Conservation (phyloP, 2,797 vertebrate genomes). For the Galaxias olidus region DNA sequence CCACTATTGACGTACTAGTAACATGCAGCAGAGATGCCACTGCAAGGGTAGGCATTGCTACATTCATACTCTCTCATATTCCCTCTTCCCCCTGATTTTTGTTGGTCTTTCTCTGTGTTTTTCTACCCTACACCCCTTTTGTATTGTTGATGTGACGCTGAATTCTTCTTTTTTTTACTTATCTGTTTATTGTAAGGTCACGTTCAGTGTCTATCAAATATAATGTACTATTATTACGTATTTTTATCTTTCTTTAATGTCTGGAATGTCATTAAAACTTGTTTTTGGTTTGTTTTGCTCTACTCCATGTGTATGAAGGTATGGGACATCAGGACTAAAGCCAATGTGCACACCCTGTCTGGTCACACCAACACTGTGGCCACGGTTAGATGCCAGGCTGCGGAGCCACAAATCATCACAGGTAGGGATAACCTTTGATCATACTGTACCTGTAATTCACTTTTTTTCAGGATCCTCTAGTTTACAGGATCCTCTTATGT, state of each 20-base stretch:
- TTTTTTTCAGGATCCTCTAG: background rate
- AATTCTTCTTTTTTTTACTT: too few species aligned
- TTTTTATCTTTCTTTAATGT: background rate
- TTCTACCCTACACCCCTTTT: too few species aligned
- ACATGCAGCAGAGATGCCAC: constrained; percentile 97
- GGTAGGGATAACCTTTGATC: constrained; percentile 70
- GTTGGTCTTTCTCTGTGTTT: too few species aligned
- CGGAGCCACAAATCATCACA: constrained; percentile 95
- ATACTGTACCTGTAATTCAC: too few species aligned
- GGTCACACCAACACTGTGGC: constrained; percentile 98
- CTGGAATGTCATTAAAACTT: background rate
- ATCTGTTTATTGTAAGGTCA: too few species aligned
- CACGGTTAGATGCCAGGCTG: constrained; percentile 92
- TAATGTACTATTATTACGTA: too few species aligned
- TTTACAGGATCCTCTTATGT: too few species aligned
- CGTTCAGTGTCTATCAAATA: too few species aligned
- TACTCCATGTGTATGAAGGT: constrained; percentile 73
- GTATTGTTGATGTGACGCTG: too few species aligned
- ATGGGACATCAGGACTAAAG: constrained; percentile 97
- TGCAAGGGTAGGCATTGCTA: constrained; percentile 79
- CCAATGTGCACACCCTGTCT: constrained; percentile 92
- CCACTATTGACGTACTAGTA: constrained; percentile 94
- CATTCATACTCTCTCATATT: background rate
- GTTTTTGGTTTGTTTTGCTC: background rate
- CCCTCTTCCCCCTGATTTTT: too few species aligned